Conservation (phyloP, 2,113 vertebrate genomes). For the Penelope pileata region DNA sequence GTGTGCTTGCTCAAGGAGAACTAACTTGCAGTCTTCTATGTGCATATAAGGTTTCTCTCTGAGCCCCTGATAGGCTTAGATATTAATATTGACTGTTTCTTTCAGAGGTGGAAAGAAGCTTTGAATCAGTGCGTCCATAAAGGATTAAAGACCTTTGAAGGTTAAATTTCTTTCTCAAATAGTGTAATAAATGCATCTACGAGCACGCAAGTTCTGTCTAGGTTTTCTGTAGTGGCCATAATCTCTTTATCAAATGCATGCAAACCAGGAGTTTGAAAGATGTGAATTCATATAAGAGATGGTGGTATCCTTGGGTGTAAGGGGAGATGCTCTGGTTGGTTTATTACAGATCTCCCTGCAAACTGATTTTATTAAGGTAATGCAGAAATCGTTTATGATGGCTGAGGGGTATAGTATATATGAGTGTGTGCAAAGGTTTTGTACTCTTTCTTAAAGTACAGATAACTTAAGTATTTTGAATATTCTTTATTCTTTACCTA, state of each 20-base stretch:
- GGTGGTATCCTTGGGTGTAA: not conserved
- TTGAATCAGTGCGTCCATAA: not conserved
- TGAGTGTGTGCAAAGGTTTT: not conserved
- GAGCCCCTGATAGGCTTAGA: not conserved
- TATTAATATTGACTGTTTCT: constrained; percentile 6
- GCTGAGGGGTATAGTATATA: not conserved
- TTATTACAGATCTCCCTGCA: not conserved
- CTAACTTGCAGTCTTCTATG: not conserved
- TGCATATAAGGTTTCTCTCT: not conserved
- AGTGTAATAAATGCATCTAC: not conserved
- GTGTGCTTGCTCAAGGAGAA: not conserved
- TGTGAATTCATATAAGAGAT: not conserved
- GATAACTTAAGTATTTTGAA: not conserved
- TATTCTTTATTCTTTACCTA: not conserved
- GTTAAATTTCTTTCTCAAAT: not conserved
- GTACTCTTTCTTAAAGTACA: not conserved
- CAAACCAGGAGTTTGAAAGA: not conserved
- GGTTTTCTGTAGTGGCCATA: not conserved
- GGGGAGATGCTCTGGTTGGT: not conserved
- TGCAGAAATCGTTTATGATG: not conserved
- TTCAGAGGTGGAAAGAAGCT: not conserved
- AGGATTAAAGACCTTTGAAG: not conserved
- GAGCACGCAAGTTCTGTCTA: not conserved
- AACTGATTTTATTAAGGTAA: too few species aligned
- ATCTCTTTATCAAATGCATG: not conserved